phyloP scores from a whole-genome alignment of 1,140 invertebrate species.

The Nomia melanderi region DNA sequence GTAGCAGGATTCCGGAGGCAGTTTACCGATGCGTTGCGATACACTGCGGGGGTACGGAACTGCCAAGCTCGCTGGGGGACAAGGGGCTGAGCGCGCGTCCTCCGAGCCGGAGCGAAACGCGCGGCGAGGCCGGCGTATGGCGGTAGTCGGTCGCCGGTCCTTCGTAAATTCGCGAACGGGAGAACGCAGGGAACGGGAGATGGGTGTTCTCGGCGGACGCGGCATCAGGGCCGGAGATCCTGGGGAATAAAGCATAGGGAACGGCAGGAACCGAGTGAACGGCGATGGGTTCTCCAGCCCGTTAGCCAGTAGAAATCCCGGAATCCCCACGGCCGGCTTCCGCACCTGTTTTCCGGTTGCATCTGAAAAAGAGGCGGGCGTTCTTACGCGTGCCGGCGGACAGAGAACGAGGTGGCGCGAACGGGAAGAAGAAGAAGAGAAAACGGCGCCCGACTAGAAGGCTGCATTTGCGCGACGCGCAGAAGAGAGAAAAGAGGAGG shows the following conservation, averaged over 20 bases:
- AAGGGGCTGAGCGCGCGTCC: too few species aligned
- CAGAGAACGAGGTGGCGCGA: slow-evolving; percentile 57
- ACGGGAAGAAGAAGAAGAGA: slow-evolving; percentile 63
- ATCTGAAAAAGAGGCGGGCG: slow-evolving; percentile 69
- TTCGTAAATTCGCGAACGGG: slow-evolving; percentile 59
- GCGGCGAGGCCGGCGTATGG: too few species aligned
- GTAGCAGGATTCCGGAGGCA: neutral
- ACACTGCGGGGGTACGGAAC: too few species aligned
- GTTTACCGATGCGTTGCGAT: too few species aligned
- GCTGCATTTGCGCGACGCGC: too few species aligned
- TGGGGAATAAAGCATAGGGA: slow-evolving; percentile 61
- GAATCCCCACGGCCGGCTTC: slow-evolving; percentile 62
- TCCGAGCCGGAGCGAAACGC: too few species aligned
- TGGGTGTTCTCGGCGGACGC: slow-evolving; percentile 36
- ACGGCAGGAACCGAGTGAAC: too few species aligned
- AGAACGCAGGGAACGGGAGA: neutral
- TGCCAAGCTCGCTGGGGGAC: too few species aligned
- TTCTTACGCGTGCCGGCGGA: slow-evolving; percentile 64
- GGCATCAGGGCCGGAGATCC: slow-evolving; percentile 36
- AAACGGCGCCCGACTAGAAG: slow-evolving; percentile 48
- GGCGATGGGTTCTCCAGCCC: slow-evolving; percentile 48
- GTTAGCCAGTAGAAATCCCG: slow-evolving; percentile 65
- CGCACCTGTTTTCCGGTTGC: slow-evolving; percentile 68
- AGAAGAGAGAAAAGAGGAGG: slow-evolving; percentile 67
- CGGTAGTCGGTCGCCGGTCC: slow-evolving; percentile 35